Evolutionary conservation across 2,888 invertebrate genomes (phyloP).

Genomic region (Caenorhabditis zanzibari): DNA sequence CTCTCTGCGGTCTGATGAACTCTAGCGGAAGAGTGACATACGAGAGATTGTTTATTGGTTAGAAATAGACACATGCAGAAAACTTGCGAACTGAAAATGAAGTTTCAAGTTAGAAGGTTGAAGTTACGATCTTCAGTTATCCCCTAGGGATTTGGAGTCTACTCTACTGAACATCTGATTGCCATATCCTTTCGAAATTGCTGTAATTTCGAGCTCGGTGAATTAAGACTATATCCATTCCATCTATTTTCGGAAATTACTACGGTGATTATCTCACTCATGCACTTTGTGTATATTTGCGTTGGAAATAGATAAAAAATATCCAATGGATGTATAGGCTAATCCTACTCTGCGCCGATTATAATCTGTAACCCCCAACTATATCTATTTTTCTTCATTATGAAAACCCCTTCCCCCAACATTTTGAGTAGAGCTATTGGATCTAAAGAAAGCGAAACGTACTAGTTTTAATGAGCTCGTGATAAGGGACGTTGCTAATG

Average conservation of each 20-base stretch:
- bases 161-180: too few relatives aligned
- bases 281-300: conserved; percentile 12
- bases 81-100: not conserved
- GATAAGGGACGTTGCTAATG: conserved; percentile 26
- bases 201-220: too few relatives aligned
- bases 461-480: conserved; percentile 11
- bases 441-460: not conserved
- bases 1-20: conserved; percentile 20
- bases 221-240: too few relatives aligned
- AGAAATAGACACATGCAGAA: conserved; percentile 20
- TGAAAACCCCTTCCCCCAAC: not conserved
- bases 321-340: conserved; percentile 3
- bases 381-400: not conserved
- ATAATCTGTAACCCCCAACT: conserved; percentile 18
- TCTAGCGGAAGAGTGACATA: conserved; percentile 7
- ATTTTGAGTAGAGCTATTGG: not conserved
- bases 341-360: not conserved
- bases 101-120: not conserved
- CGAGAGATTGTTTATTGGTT: conserved; percentile 32
- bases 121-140: too few relatives aligned
- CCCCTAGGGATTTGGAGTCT: not conserved
- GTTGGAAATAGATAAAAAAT: conserved; percentile 4
- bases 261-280: too few relatives aligned
- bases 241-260: too few relatives aligned
- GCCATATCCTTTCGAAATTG: not conserved